Conservation (phyloP, 2,797 vertebrate species). For the Squalus acanthias region DNA sequence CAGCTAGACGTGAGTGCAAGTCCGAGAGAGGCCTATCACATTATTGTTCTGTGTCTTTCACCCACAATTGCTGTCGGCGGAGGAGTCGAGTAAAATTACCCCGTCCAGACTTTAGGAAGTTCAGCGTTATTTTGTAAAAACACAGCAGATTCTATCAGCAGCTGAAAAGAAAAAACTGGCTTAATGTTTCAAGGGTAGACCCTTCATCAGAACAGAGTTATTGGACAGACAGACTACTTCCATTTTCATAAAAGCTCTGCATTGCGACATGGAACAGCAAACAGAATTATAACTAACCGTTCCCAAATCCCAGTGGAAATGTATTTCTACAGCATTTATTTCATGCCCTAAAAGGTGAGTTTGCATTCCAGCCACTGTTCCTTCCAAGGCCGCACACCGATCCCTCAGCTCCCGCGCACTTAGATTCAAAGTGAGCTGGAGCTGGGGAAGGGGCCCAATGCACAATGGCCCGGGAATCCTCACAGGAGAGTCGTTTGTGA, state of each 20-base stretch:
- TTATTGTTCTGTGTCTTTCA: not conserved
- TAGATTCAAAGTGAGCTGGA: too few relatives aligned
- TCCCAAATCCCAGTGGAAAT: slow-evolving; percentile 7
- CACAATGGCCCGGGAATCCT: too few relatives aligned
- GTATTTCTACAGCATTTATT: slow-evolving; percentile 26
- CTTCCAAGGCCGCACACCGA: too few relatives aligned
- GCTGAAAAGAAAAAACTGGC: too few relatives aligned
- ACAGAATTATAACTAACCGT: not conserved
- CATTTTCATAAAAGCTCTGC: not conserved
- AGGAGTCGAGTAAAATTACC: not conserved
- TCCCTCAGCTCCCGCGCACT: too few relatives aligned
- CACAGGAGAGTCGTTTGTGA: too few relatives aligned
- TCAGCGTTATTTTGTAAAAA: not conserved
- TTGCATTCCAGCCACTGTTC: not conserved
- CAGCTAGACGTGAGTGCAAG: not conserved
- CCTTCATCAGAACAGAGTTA: not conserved
- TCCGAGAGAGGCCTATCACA: not conserved
- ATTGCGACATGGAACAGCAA: not conserved
- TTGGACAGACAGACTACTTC: not conserved
- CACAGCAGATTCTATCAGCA: too few relatives aligned
- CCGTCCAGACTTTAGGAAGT: not conserved
- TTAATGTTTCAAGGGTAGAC: too few relatives aligned
- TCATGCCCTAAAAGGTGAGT: slow-evolving; percentile 17
- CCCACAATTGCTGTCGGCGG: not conserved
- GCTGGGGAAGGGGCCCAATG: too few relatives aligned